Base-by-base conservation (phyloP, 1,140 invertebrate species). In the Cotesia vestalis region DNA sequence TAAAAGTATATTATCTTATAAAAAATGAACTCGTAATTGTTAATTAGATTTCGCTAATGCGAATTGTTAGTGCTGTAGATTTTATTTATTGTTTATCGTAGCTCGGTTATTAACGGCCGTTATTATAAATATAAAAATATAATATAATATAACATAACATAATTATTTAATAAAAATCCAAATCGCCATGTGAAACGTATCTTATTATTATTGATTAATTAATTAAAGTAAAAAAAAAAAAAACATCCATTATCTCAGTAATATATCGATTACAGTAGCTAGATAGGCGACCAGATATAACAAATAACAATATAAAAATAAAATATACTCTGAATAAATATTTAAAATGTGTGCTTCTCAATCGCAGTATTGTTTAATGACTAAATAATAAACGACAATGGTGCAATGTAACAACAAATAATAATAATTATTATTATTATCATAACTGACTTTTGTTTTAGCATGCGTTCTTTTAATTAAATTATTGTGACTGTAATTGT, bases 81-180 rank as follows among this genome's bases (percentile, higher is more conserved):
- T 83, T 84, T 83, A 83, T 84, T 83, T 85, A 81, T 84, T 84
- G 79, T 84, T 46, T 46, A 46, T 8, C 40, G 40, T 46, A 46
- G 40, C 11, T 11, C 40, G 40, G 11, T 46, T 11, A 9, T 46
- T 9, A 6, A 46, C 11, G 5, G 11, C 11, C 40, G 40, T 46
- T 11, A 46, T 46, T 46, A 46, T 46, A 40, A 40, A 40, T 40
- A 40, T 40, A 9, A 5, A 46, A 46, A 46, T 46, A 61, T 60
- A 17, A 51, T 70, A 46, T 70, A 62, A 36, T 52, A 60, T 4
- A 9, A 57, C 38, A 60, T 38, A 27, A 27, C 1, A 27, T 36
- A 36, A 35, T 63, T 27, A 27, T 66, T 57, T 55, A 57, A 73
- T 61, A 40, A 61, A 73, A 53, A 72, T 66, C 35, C 38, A 70